A percentile compares a stretch with the other conserved stretches of the same genome.
phyloP scores from a whole-genome alignment of 1,140 invertebrate genomes.

The Myzus persicae region DNA sequence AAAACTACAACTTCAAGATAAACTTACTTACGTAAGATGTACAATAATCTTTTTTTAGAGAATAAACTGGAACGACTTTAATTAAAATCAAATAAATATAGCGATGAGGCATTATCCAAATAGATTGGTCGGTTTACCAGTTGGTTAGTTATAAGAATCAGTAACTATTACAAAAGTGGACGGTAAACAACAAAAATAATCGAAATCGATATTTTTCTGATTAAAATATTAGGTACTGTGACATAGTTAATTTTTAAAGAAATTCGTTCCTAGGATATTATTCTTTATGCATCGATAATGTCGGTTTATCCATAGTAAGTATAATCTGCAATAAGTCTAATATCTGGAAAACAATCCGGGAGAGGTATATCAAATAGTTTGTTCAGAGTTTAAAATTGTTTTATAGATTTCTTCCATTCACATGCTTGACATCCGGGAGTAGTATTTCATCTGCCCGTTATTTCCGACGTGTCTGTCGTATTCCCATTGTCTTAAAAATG shows the following conservation, averaged over 20 bases:
- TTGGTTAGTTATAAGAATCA: not conserved
- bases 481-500: slow-evolving; percentile 2
- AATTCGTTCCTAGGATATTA: not conserved
- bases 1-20: not conserved
- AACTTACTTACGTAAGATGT: not conserved
- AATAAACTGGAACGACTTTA: not conserved
- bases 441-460: slow-evolving; percentile 20
- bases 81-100: not conserved
- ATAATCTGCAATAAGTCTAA: not conserved
- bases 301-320: no score
- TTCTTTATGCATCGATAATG: not conserved
- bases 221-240: no score
- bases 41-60: not conserved
- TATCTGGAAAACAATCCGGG: not conserved
- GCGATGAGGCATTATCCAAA: not conserved
- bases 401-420: slow-evolving; percentile 19
- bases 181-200: not conserved
- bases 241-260: no score
- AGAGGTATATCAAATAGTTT: not conserved
- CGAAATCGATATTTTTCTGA: no score
- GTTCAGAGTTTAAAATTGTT: not conserved
- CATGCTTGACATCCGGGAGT: not conserved
- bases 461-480: not conserved
- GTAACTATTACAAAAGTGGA: not conserved
- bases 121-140: no score